A percentile compares a stretch with the other conserved stretches of the same genome.
Conservation (phyloP, 1,140 invertebrate species). For the Drosophila murphyi region DNA sequence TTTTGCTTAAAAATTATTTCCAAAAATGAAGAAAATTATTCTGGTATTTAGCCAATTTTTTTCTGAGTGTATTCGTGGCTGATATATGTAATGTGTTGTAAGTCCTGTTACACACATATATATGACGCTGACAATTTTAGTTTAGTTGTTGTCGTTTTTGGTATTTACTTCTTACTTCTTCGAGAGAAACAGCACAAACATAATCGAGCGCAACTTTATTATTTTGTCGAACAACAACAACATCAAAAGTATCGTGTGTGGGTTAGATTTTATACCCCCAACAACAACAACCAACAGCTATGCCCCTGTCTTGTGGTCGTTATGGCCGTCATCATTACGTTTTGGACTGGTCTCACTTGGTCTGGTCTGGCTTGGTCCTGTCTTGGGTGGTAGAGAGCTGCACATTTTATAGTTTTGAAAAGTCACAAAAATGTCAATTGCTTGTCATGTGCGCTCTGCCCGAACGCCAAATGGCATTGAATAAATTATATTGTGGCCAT, state of each 20-base stretch:
- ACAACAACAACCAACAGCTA: slow-evolving; percentile 12
- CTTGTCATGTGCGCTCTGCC: slow-evolving; percentile 58
- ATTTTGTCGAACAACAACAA: slow-evolving; percentile 67
- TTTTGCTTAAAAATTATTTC: too few species aligned
- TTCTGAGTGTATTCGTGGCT: slow-evolving; percentile 34
- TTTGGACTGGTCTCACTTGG: slow-evolving; percentile 30
- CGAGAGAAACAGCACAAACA: slow-evolving; percentile 44
- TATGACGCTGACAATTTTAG: slow-evolving; percentile 75
- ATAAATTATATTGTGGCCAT: slow-evolving; percentile 81
- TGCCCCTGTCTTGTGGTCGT: slow-evolving; percentile 49
- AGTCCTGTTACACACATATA: slow-evolving; percentile 56
- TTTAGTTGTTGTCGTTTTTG: slow-evolving; percentile 74
- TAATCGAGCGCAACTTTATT: slow-evolving; percentile 81
- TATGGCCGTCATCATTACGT: slow-evolving; percentile 71
- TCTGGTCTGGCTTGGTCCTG: slow-evolving; percentile 1
- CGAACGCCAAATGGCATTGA: slow-evolving; percentile 70
- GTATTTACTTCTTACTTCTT: slow-evolving; percentile 61
- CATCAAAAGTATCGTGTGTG: slow-evolving; percentile 53
- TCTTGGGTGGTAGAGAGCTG: slow-evolving; percentile 37
- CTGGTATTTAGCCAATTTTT: too few species aligned
- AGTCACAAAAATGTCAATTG: slow-evolving; percentile 82
- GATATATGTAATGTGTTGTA: slow-evolving; percentile 76
- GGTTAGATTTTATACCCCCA: slow-evolving; percentile 29
- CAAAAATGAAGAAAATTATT: too few species aligned
- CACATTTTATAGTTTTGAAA: slow-evolving; percentile 83